Percentiles rank a stretch among this genome's conserved stretches.
phyloP scores from a whole-genome alignment of 1,140 invertebrate species.

The Drosophila bocki region DNA sequence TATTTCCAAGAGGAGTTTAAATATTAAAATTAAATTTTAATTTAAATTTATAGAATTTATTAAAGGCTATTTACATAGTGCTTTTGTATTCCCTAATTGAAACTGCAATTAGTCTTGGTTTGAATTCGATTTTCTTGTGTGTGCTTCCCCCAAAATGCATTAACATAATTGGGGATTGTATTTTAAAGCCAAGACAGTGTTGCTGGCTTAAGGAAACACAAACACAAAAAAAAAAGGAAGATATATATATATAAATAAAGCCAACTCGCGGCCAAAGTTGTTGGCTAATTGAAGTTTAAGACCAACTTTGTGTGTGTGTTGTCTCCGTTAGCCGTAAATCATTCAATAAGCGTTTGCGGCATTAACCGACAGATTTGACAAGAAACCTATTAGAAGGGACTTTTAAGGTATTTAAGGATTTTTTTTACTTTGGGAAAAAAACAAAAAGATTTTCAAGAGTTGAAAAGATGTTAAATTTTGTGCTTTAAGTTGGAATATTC shows the following conservation, averaged over 20 bases:
- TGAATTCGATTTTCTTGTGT: slow-evolving; percentile 4
- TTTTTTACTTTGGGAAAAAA: background rate
- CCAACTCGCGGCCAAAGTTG: slow-evolving; percentile 13
- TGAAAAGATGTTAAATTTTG: background rate
- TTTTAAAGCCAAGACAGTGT: slow-evolving; percentile 27
- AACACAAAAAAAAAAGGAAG: background rate
- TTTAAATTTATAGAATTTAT: background rate
- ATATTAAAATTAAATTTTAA: background rate
- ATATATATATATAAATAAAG: background rate
- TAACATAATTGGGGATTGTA: slow-evolving; percentile 27
- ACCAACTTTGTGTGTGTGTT: slow-evolving; percentile 17
- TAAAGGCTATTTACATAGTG: background rate
- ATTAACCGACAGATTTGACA: slow-evolving; percentile 41
- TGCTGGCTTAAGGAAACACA: slow-evolving; percentile 19
- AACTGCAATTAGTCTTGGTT: slow-evolving; percentile 12
- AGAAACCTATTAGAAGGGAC: slow-evolving; percentile 15
- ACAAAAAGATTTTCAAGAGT: background rate
- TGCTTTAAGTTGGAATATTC: background rate
- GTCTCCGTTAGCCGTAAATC: slow-evolving; percentile 35
- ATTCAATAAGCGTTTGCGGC: slow-evolving; percentile 52
- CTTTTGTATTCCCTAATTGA: background rate
- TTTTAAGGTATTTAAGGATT: slow-evolving; percentile 19
- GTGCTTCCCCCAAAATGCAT: slow-evolving; percentile 6
- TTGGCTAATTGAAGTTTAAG: slow-evolving; percentile 56
- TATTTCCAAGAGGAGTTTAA: background rate